Conservation (phyloP, 2,888 invertebrate genomes). For the Syrista parreyssii region DNA sequence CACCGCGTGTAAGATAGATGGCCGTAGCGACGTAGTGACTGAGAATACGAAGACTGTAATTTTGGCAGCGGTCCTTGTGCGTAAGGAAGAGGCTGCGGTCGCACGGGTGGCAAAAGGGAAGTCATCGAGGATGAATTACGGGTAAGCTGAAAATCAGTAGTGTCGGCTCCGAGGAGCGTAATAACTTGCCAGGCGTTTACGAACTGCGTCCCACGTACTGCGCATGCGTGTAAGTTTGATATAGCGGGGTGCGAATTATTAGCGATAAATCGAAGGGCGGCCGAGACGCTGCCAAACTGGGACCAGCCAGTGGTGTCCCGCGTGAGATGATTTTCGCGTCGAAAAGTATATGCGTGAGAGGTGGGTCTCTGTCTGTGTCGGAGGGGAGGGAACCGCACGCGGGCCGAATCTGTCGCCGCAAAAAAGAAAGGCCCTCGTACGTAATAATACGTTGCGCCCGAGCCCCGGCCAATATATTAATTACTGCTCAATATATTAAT, state of each 20-base stretch:
- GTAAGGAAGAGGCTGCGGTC: constrained; percentile 1
- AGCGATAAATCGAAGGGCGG: constrained; percentile 40
- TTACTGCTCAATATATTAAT: constrained; percentile 63
- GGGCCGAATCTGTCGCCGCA: constrained; percentile 46
- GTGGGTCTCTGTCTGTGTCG: constrained; percentile 2
- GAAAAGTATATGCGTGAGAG: not conserved
- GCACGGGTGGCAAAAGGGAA: constrained; percentile 3
- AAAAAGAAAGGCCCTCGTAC: constrained; percentile 24
- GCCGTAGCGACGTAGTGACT: too few species aligned
- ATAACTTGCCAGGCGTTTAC: constrained; percentile 35
- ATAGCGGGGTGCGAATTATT: constrained; percentile 41
- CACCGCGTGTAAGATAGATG: too few species aligned
- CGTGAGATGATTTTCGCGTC: too few species aligned
- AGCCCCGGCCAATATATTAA: constrained; percentile 57
- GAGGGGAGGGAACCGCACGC: constrained; percentile 23
- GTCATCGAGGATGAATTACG: constrained; percentile 36
- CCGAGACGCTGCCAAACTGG: not conserved
- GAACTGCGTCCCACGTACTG: constrained; percentile 7
- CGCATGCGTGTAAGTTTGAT: not conserved
- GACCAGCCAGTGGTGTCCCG: too few species aligned
- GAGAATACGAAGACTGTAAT: not conserved
- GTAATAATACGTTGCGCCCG: constrained; percentile 56
- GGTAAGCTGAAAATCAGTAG: constrained; percentile 1
- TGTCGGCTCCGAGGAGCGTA: constrained; percentile 22
- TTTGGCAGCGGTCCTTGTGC: constrained; percentile 15